Conservation (phyloP, 2,888 invertebrate genomes). For the Caenorhabditis auriculariae region DNA sequence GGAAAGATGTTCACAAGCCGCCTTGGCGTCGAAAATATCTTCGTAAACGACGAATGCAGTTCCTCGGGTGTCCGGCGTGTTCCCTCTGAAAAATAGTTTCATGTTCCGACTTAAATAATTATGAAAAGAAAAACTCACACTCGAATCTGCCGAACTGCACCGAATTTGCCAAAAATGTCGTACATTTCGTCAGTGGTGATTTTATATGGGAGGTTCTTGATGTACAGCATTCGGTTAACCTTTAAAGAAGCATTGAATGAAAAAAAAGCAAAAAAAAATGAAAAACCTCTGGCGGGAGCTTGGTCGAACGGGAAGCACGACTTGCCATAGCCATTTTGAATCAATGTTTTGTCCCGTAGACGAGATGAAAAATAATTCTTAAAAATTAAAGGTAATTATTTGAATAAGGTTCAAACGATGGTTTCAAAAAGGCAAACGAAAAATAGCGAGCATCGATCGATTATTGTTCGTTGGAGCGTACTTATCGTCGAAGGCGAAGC, state of each 20-base stretch:
- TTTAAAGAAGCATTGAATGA: constrained; percentile 64
- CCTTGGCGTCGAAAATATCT: constrained; percentile 99
- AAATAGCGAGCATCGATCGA: too few species aligned
- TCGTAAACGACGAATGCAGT: constrained; percentile 99
- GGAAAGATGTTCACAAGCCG: constrained; percentile 97
- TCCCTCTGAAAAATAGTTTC: constrained; percentile 73
- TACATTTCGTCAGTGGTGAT: constrained; percentile 99
- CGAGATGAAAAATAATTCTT: too few species aligned
- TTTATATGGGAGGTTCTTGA: constrained; percentile 96
- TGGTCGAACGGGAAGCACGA: constrained; percentile 66
- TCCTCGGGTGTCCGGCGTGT: constrained; percentile 94
- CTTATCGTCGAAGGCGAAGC: too few species aligned
- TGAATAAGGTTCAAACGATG: too few species aligned
- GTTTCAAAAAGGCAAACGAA: too few species aligned
- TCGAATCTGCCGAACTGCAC: constrained; percentile 95
- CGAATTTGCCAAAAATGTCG: constrained; percentile 99
- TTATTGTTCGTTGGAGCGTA: too few species aligned
- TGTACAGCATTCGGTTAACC: constrained; percentile 93
- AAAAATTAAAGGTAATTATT: too few species aligned
- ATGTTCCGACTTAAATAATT: not conserved
- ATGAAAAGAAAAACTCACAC: constrained; percentile 74
- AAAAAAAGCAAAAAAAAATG: not conserved
- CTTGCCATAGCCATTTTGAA: constrained; percentile 61
- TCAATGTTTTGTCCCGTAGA: too few species aligned
- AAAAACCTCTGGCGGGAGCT: constrained; percentile 81